A percentile compares a stretch with the other conserved stretches of the same genome.
These are phyloP conservation scores for Nasonia giraulti DNA, from an alignment of 1,140 invertebrate genomes.

Conservation along the genomic window DNA sequence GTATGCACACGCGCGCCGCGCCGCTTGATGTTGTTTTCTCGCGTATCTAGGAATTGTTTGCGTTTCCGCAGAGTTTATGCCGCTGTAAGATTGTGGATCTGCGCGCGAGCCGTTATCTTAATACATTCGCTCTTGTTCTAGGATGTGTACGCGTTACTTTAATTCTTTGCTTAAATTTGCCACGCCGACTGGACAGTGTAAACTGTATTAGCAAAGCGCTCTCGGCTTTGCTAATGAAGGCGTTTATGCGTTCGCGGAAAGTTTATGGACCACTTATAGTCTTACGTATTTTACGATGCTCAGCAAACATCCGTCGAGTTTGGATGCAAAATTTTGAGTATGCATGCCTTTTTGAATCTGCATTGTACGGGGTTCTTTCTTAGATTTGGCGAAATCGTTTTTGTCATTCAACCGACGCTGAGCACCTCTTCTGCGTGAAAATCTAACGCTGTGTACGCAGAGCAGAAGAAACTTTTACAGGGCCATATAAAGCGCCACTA, in stretches of 20 bases:
- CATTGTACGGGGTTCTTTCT: too few species aligned
- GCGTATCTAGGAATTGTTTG: background rate
- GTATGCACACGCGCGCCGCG: too few species aligned
- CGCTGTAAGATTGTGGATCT: too few species aligned
- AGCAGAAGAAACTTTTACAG: background rate
- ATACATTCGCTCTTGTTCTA: conserved; percentile 15
- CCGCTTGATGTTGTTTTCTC: too few species aligned
- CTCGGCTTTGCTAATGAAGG: background rate
- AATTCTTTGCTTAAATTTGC: background rate
- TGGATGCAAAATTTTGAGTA: background rate
- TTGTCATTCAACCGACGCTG: too few species aligned
- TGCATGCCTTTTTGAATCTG: background rate
- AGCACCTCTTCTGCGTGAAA: too few species aligned
- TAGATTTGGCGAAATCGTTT: too few species aligned
- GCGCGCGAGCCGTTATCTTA: conserved; percentile 11
- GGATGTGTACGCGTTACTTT: background rate
- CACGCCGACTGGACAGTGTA: background rate
- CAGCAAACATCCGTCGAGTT: background rate
- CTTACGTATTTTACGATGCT: background rate
- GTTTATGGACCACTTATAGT: background rate
- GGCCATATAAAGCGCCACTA: background rate
- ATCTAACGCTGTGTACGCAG: too few species aligned
- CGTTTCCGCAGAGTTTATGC: background rate
- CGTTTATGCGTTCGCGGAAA: background rate
- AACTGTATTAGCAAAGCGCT: background rate